phyloP scores from a whole-genome alignment of 2,888 invertebrate species.

The Apamea sordens region DNA sequence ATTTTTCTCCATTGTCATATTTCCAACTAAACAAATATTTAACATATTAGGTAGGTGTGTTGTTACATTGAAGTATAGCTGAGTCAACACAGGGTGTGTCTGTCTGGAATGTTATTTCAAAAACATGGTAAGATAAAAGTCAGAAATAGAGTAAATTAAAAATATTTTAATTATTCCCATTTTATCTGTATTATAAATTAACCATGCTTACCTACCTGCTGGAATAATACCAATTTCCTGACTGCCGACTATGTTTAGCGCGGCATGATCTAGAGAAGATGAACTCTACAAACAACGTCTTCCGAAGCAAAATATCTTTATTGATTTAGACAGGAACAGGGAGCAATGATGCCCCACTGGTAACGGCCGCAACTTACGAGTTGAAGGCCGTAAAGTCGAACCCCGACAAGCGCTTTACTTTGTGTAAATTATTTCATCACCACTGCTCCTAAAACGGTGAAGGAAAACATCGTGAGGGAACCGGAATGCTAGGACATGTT shows the following conservation, averaged over 20 bases:
- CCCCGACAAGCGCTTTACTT: background rate
- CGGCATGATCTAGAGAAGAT: background rate
- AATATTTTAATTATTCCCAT: background rate
- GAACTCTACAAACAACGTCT: background rate
- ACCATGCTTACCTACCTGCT: background rate
- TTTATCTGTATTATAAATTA: background rate
- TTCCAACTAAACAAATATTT: conserved; percentile 19
- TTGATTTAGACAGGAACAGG: background rate
- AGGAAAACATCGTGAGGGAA: background rate
- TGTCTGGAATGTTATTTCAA: background rate
- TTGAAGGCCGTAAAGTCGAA: background rate
- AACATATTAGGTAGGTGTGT: background rate
- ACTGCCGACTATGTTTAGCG: background rate
- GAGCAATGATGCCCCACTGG: background rate
- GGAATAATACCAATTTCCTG: background rate
- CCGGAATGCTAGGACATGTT: too few species aligned
- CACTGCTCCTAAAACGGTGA: background rate
- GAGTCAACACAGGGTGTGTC: conserved; percentile 6
- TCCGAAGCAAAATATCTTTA: background rate
- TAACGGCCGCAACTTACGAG: background rate
- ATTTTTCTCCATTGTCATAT: background rate
- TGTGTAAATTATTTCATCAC: background rate
- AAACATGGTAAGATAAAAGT: background rate
- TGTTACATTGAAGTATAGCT: conserved; percentile 5
- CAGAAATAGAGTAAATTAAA: background rate